phyloP scores from a whole-genome alignment of 2,797 vertebrate species.

The Oreortyx pictus region DNA sequence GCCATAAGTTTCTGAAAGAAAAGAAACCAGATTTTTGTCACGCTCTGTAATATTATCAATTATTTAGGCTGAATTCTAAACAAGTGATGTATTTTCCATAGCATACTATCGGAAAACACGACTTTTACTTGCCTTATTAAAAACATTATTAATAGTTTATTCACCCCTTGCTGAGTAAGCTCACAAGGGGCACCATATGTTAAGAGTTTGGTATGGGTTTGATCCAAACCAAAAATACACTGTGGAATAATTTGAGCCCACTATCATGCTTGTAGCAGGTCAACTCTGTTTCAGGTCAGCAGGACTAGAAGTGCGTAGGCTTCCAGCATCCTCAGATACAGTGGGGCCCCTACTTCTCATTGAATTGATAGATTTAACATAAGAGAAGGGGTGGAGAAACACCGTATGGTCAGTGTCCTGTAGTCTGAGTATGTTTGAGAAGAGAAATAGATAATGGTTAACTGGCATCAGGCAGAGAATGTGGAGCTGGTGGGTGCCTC shows the following conservation, averaged over 20 bases:
- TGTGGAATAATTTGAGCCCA: neutral
- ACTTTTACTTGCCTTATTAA: neutral
- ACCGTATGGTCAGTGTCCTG: neutral
- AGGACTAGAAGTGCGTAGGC: fast-evolving
- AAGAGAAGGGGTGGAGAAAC: neutral
- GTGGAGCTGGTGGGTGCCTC: fast-evolving
- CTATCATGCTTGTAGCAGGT: neutral
- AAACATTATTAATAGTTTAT: neutral
- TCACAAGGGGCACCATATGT: neutral
- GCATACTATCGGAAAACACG: neutral
- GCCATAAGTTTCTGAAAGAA: neutral
- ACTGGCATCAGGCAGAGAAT: fast-evolving
- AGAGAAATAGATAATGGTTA: neutral
- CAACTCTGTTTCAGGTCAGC: neutral
- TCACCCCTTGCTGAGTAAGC: neutral
- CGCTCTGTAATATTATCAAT: neutral
- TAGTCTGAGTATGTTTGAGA: neutral
- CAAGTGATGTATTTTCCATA: neutral
- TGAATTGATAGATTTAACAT: neutral
- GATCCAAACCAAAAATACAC: too few relatives aligned
- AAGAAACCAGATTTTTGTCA: neutral
- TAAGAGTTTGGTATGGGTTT: too few relatives aligned
- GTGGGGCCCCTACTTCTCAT: fast-evolving
- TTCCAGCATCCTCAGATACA: neutral
- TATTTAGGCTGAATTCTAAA: neutral